Percentiles rank a stretch among this genome's conserved stretches.
Conservation (phyloP, 2,113 vertebrate genomes). For the Fulmarus glacialis region DNA sequence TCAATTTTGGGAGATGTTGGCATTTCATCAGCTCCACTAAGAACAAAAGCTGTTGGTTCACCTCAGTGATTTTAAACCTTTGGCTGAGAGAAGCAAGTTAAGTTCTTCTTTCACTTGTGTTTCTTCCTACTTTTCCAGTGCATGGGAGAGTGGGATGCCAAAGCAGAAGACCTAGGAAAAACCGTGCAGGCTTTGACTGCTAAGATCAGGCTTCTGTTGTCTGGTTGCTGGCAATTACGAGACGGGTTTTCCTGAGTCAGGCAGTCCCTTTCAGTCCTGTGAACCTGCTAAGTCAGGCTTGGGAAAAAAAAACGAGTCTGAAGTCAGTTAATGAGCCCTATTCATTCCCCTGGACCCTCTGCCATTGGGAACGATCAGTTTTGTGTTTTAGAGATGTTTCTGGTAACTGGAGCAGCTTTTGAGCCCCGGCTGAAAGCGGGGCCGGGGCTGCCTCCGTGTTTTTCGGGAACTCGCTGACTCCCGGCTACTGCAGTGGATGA, state of each 20-base stretch:
- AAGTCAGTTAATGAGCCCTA: slow-evolving; percentile 44
- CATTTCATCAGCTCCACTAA: background rate
- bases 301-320: background rate
- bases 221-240: background rate
- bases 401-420: slow-evolving; percentile 7
- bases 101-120: slow-evolving; percentile 2
- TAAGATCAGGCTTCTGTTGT: slow-evolving; percentile 17
- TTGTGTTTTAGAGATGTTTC: slow-evolving; percentile 38
- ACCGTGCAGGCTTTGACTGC: background rate
- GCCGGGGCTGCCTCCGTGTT: background rate
- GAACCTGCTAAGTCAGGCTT: slow-evolving; percentile 56
- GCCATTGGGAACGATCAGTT: background rate
- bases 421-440: background rate
- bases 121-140: background rate
- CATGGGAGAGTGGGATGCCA: background rate
- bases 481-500: background rate
- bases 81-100: background rate
- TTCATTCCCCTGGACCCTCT: slow-evolving; percentile 36
- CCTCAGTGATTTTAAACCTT: background rate
- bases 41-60: background rate
- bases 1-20: background rate
- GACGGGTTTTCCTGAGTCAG: slow-evolving; percentile 58
- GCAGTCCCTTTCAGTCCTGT: slow-evolving; percentile 37
- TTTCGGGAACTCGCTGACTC: background rate
- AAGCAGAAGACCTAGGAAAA: background rate